Percentiles rank a stretch among this genome's conserved stretches.
Evolutionary conservation across 2,113 vertebrate genomes (phyloP).

Genomic region (Cisticola juncidis): DNA sequence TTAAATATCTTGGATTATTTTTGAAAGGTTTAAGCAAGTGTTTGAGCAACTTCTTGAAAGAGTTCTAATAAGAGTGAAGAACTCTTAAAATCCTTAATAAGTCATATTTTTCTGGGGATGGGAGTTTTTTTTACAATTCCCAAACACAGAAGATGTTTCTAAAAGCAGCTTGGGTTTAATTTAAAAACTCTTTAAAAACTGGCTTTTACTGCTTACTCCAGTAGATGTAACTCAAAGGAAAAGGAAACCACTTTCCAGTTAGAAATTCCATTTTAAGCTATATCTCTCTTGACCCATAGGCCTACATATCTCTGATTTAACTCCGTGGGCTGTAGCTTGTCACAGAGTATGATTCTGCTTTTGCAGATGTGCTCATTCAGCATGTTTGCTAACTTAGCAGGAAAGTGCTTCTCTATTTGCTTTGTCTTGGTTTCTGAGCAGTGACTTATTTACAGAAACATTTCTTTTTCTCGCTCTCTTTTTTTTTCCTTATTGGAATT

Average conservation of each 20-base stretch:
- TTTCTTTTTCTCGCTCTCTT: not conserved
- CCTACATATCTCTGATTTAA: constrained; percentile 1
- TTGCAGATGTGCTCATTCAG: constrained; percentile 33
- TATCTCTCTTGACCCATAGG: constrained; percentile 64
- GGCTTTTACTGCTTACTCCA: constrained; percentile 46
- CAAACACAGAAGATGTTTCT: not conserved
- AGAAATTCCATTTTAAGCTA: constrained; percentile 66
- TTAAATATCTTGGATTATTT: not conserved
- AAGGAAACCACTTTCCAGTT: constrained; percentile 58
- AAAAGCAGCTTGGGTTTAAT: not conserved
- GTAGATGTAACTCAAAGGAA: constrained; percentile 58
- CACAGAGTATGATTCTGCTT: constrained; percentile 3
- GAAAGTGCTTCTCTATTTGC: constrained; percentile 53
- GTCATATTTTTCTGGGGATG: not conserved
- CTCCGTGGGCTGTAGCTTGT: constrained; percentile 31
- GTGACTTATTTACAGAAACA: constrained; percentile 48
- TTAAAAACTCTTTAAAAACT: constrained; percentile 44
- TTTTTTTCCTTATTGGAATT: not conserved
- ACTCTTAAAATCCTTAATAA: not conserved
- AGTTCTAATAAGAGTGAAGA: not conserved
- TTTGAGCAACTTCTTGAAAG: not conserved
- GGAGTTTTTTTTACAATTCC: not conserved
- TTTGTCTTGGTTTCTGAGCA: constrained; percentile 43
- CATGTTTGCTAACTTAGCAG: constrained; percentile 41
- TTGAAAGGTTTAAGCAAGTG: not conserved